These are phyloP conservation scores for Felis chaus DNA, from an alignment of 2,113 vertebrate species.

Conservation along the genomic window DNA sequence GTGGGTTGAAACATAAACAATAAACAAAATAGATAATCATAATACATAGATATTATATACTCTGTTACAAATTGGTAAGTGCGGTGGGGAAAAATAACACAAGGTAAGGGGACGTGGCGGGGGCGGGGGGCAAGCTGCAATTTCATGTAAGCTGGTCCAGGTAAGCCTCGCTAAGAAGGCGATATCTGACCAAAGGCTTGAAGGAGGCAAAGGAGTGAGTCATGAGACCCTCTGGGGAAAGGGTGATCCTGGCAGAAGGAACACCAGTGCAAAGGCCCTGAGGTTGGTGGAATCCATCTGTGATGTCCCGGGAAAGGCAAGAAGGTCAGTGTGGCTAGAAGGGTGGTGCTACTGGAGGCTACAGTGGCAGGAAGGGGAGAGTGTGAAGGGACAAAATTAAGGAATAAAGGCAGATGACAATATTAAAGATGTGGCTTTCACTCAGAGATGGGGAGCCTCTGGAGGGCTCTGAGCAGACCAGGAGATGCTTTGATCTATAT, in stretches of 20 bases:
- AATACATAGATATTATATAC: not conserved
- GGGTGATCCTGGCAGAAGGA: not conserved
- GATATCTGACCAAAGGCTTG: too few species aligned
- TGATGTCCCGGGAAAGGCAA: not conserved
- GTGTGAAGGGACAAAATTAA: not conserved
- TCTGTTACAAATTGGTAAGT: not conserved
- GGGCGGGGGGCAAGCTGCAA: not conserved
- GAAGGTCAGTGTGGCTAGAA: not conserved
- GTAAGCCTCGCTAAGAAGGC: not conserved
- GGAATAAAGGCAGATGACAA: not conserved
- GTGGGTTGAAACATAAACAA: not conserved
- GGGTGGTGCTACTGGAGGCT: not conserved
- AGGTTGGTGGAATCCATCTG: accelerated
- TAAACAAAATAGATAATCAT: not conserved
- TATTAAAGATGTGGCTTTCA: not conserved
- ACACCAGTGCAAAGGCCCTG: not conserved
- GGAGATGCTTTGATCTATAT: not conserved
- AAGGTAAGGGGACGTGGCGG: not conserved
- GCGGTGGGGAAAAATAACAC: not conserved
- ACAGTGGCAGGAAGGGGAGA: too few species aligned
- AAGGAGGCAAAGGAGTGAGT: not conserved
- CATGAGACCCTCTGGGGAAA: not conserved
- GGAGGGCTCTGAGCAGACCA: not conserved
- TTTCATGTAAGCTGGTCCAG: not conserved
- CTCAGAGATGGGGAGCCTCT: not conserved